Base-by-base conservation (phyloP, 2,113 vertebrate species). In the Lycaon pictus region DNA sequence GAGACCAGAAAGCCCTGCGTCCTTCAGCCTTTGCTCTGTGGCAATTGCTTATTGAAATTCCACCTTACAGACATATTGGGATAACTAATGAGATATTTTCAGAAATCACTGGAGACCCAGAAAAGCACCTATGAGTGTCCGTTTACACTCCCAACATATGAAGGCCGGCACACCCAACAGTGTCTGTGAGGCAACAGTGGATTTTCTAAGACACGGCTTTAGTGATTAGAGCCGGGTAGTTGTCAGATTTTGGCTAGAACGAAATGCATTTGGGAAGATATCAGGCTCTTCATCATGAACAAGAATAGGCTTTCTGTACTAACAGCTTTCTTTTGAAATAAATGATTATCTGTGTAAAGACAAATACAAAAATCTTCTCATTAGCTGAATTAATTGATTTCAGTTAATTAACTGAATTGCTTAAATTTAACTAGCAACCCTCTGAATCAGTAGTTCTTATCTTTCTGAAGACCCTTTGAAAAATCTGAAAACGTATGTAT, bases 371-470 rank as follows among this genome's bases (percentile, higher is more conserved):
- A 90, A 95, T 90, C 90, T 92, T 96, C 80, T 92, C 37, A 77
- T 90, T 90, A 90, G 67, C 37, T n/a, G 74, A 96, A 83, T 93
- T 82, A 69, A 83, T 80, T 93, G 37, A 92, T 97, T 90, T 96
- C n/a, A 63, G 29, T 83, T 88, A 74, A 90, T 90, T 93, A 97
- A 65, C 67, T 51, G 76, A 95, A 90, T 89, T 88, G 80, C 29
- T 87, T 82, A 92, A 76, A 87, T 90, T 88, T 53, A 95, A 60
- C 91, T 56, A 88, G 20, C 48, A n/a, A 62, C 19, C 29, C 63
- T 88, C 62, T 85, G 81, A 95, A 62, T 88, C 55, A 80, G 90
- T 85, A 93, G 67, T 43, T 90, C 63, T 87, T 95, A 80, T 77
- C 85, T 92, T 94, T 90, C 65, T 43, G 69, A 96, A 92, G 53